Percentiles rank a stretch among this genome's conserved stretches.
phyloP scores from a whole-genome alignment of 1,140 invertebrate species.

The Hesperophylax magnus region DNA sequence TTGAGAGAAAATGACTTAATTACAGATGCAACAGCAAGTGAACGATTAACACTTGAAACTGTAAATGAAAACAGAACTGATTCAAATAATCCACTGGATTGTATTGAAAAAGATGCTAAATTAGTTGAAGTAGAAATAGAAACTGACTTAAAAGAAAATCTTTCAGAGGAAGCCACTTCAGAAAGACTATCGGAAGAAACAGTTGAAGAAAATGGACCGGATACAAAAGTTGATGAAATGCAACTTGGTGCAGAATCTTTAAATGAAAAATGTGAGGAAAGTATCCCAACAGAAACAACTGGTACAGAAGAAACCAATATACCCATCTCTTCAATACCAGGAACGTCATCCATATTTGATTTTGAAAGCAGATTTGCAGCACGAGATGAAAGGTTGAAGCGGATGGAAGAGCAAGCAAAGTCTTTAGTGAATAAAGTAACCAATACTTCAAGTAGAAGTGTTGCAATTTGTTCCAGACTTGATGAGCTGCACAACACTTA shows the following conservation, averaged over 20 bases:
- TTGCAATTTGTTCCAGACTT: slow-evolving; percentile 68
- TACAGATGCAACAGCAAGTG: too few relatives aligned
- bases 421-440: slow-evolving; percentile 68
- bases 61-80: background rate
- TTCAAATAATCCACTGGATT: background rate
- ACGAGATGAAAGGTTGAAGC: slow-evolving; percentile 64
- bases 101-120: background rate
- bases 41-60: too few relatives aligned
- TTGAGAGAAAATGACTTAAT: too few relatives aligned
- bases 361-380: slow-evolving; percentile 69
- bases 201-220: background rate
- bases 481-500: slow-evolving; percentile 69
- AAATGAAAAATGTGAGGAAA: background rate
- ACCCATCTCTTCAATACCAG: slow-evolving; percentile 55
- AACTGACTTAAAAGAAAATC: slow-evolving; percentile 29
- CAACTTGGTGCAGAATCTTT: background rate
- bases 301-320: background rate
- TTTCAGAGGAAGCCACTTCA: slow-evolving; percentile 28
- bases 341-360: slow-evolving; percentile 62
- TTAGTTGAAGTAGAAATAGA: background rate
- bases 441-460: slow-evolving; percentile 67
- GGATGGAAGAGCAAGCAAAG: slow-evolving; percentile 70
- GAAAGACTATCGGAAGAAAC: slow-evolving; percentile 19
- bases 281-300: background rate
- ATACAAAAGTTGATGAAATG: background rate